Evolutionary conservation across 2,888 invertebrate species (phyloP), one percentile per base, ranked within the genome.

Genomic region (Lasioglossum villosulum): DNA sequence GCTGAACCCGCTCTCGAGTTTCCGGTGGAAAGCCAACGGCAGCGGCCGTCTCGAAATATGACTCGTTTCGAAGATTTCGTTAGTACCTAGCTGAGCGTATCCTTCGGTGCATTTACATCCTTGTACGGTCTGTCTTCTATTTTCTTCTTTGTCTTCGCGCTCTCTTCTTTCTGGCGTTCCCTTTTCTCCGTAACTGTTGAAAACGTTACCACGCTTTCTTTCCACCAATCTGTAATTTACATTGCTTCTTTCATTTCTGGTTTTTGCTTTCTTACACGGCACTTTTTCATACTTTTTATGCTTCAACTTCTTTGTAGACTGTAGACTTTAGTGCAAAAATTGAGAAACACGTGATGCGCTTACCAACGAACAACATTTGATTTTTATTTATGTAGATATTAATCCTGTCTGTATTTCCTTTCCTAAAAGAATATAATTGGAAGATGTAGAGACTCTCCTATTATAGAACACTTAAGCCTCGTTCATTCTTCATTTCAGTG

Each of bases 61-160:
- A 77, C 71, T 83, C 68, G 80, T 27, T 39, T 39, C 48, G 56
- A 78, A 78, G 78, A 77, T 77, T 77, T 81, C 77, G 81, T 76
- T 81, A 81, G 75, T 56, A 34, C 16, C 75, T 23, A 72, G 76
- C 71, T 59, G 70, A 80, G 74, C 39, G 74, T 68, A 52, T 39
- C 37, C 27, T 56, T 2, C 16, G 70, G 12, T 37, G 72, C 72
- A 80, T 80, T 83, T 73, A 72, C 75, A 72, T 63, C 63, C 63
- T 48, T 39, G 37, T 30, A n/a, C 52, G 4, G 23, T 27, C 37
- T 45, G 27, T 8, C 27, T 19, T 8, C 19, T 30, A 48, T 48
- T 16, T 14, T 45, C 10, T 5, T n/a, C 34, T 10, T 19, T 34
- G 10, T 23, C 37, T 34, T 34, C 6, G 4, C 63, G 6, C 30